Evolutionary conservation across 2,797 vertebrate species (phyloP).

Genomic region (Synaphobranchus kaupii): DNA sequence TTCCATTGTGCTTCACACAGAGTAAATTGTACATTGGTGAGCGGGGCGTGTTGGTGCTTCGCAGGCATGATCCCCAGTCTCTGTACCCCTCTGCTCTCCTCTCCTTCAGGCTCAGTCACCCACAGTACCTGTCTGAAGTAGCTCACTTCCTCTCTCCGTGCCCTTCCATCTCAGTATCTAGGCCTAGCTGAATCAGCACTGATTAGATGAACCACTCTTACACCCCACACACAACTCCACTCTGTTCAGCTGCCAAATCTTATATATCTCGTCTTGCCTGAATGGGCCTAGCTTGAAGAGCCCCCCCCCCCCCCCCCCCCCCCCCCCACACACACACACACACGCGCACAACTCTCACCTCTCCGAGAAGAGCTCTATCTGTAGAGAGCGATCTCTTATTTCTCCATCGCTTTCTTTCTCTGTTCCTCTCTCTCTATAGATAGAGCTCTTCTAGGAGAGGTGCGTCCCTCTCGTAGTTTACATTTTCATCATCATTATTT

Average conservation of each 20-base stretch:
- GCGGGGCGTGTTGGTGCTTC: not conserved
- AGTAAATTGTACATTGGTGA: not conserved
- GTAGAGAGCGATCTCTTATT: not conserved
- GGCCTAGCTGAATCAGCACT: conserved; percentile 45
- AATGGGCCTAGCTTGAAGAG: conserved; percentile 16
- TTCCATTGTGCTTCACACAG: too few species aligned
- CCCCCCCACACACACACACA: too few species aligned
- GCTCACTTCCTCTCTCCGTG: not conserved
- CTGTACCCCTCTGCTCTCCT: not conserved
- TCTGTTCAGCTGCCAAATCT: conserved; percentile 17
- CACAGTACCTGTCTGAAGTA: conserved; percentile 30
- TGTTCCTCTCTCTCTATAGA: not conserved
- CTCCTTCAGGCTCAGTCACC: not conserved
- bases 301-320: not conserved
- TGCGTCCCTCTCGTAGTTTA: not conserved
- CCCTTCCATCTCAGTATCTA: conserved; percentile 42
- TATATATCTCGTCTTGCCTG: conserved; percentile 19
- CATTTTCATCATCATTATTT: not conserved
- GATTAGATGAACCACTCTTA: not conserved
- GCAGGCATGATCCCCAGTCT: not conserved
- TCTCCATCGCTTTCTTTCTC: not conserved
- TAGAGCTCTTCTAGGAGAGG: not conserved
- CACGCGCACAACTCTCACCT: not conserved
- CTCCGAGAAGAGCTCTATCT: not conserved
- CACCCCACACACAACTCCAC: not conserved